Percentiles rank a stretch among this genome's conserved stretches.
Conservation (phyloP, 1,140 invertebrate genomes). For the Hyles vespertilio region DNA sequence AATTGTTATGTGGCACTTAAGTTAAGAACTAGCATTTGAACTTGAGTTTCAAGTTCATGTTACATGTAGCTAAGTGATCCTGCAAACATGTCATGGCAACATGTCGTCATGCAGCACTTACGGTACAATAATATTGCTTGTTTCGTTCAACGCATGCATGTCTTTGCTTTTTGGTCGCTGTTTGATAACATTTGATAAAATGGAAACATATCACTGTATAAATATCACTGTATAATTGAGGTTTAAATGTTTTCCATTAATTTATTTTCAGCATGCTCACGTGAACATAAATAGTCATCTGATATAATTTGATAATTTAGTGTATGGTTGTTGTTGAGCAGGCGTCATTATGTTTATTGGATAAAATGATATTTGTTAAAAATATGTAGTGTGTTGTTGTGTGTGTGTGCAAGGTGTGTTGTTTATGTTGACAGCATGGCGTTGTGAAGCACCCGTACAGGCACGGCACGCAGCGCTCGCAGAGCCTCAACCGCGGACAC, state of each 20-base stretch:
- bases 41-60: neutral
- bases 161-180: neutral
- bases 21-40: too few relatives aligned
- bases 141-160: constrained; percentile 2
- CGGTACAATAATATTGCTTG: too few relatives aligned
- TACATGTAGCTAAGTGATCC: constrained; percentile 4
- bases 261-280: constrained; percentile 1
- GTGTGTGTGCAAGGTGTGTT: constrained; percentile 26
- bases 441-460: constrained; percentile 78
- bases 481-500: constrained; percentile 82
- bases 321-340: neutral
- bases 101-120: too few relatives aligned
- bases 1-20: too few relatives aligned
- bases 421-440: constrained; percentile 56
- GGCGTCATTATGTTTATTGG: too few relatives aligned
- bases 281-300: too few relatives aligned
- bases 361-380: neutral
- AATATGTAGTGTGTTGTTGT: constrained; percentile 10
- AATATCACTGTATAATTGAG: too few relatives aligned
- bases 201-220: too few relatives aligned
- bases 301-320: too few relatives aligned
- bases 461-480: constrained; percentile 76
- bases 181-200: too few relatives aligned
- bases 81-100: constrained; percentile 1
- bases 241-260: too few relatives aligned